Evolutionary conservation across 2,797 vertebrate species (phyloP).

Genomic region (Brachyalestes nurse): DNA sequence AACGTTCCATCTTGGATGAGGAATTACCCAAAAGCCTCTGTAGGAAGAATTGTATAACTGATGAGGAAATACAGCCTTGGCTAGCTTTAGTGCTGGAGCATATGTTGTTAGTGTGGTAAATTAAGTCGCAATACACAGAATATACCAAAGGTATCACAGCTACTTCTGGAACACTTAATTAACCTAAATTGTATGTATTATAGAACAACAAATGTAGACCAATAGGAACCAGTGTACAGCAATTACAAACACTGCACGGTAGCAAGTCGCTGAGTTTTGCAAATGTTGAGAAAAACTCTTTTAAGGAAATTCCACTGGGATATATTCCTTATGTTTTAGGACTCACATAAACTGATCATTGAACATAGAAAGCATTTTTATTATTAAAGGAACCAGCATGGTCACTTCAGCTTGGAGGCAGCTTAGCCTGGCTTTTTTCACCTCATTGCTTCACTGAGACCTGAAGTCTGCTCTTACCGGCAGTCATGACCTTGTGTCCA

Average conservation of each 20-base stretch:
- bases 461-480: constrained; percentile 7
- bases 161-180: not conserved
- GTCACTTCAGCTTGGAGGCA: constrained; percentile 3
- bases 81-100: not conserved
- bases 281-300: no score
- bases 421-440: constrained; percentile 2
- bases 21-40: not conserved
- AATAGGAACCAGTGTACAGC: no score
- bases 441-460: constrained; percentile 41
- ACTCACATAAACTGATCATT: not conserved
- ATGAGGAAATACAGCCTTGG: not conserved
- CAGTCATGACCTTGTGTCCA: constrained; percentile 62
- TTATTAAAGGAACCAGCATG: not conserved
- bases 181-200: no score
- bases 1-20: not conserved
- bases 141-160: not conserved
- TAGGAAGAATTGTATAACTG: no score
- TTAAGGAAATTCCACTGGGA: no score
- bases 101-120: not conserved
- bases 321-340: not conserved
- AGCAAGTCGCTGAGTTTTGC: no score
- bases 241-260: no score
- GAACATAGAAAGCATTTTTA: not conserved
- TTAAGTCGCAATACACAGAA: not conserved
- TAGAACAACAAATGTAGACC: no score